Evolutionary conservation across 1,140 invertebrate genomes (phyloP), one percentile per base, ranked within the genome.

Genomic region (Camponotus pennsylvanicus): DNA sequence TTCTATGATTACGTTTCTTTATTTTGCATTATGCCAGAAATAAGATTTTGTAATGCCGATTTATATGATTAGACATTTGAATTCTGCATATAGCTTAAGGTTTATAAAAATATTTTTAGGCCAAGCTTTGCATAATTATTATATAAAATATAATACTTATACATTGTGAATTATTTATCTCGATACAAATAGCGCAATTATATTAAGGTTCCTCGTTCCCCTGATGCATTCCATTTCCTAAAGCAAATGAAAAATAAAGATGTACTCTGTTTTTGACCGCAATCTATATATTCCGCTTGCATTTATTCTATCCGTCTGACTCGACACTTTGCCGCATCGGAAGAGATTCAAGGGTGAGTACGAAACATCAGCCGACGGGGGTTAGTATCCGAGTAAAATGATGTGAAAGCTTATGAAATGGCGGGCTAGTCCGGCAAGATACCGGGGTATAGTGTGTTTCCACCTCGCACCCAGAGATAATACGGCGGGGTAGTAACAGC

Each of bases 391-490:
- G 55, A 71, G 69, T 85, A 91, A 91, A 91, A 91, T 86, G 90
- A 91, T 75, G 87, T 89, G 90, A 90, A 90, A 90, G 89, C 90
- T 90, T 90, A 89, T 89, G 85, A 90, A 91, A 91, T 87, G 90
- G 87, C 87, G 87, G 89, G 90, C 85, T 85, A 89, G 79, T 86
- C 57, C 80, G 59, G 79, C 64, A 85, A 90, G 89, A 90, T 91
- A 90, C 71, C 79, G 59, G 71, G 52, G 76, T 87, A 77, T 64
- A 82, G 57, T 87, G 37, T 80, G 80, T 85, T 90, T 82, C 71
- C 61, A 89, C 80, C 90, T 78, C 69, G 85, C 90, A 76, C 64
- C 61, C 76, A 85, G 84, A 91, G 87, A 91, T 91, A 91, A 90
- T 91, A 89, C 79, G 61, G 59, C 52, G 45, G 89, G 90, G 66